Conservation (phyloP, 2,113 vertebrate species). For the Petrocephalus microphthalmus region DNA sequence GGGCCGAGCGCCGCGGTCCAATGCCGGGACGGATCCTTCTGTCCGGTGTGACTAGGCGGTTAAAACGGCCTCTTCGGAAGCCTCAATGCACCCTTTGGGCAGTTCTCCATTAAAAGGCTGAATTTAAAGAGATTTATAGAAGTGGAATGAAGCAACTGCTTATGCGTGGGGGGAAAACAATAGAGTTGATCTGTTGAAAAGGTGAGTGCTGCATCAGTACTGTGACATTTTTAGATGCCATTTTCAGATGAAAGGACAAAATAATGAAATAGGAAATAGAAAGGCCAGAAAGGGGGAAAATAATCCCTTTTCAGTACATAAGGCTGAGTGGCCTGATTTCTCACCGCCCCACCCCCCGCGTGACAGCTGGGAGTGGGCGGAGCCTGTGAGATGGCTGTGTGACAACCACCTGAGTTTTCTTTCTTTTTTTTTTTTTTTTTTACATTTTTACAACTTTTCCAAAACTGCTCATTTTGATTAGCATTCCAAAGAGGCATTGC, state of each 20-base stretch:
- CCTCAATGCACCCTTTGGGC: neutral
- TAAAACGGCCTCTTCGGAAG: neutral
- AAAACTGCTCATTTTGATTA: no score
- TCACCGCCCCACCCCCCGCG: neutral
- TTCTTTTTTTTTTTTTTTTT: no score
- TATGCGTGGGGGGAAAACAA: neutral
- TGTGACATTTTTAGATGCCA: constrained; percentile 10
- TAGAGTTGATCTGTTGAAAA: neutral
- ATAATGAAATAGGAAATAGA: neutral
- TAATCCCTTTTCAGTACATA: neutral
- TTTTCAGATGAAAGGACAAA: neutral
- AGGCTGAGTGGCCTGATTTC: neutral
- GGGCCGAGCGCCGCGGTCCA: neutral
- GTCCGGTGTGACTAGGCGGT: neutral
- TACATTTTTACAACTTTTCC: no score
- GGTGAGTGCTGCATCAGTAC: neutral
- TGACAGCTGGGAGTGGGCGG: no score
- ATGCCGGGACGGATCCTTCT: neutral
- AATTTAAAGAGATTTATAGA: neutral
- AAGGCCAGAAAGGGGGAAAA: neutral
- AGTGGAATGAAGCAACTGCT: neutral
- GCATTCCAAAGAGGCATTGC: no score
- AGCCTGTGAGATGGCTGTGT: no score
- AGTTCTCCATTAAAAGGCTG: neutral
- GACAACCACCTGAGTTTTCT: no score